Base-by-base conservation (phyloP, 2,113 vertebrate genomes). In the Polyodon spathula region DNA sequence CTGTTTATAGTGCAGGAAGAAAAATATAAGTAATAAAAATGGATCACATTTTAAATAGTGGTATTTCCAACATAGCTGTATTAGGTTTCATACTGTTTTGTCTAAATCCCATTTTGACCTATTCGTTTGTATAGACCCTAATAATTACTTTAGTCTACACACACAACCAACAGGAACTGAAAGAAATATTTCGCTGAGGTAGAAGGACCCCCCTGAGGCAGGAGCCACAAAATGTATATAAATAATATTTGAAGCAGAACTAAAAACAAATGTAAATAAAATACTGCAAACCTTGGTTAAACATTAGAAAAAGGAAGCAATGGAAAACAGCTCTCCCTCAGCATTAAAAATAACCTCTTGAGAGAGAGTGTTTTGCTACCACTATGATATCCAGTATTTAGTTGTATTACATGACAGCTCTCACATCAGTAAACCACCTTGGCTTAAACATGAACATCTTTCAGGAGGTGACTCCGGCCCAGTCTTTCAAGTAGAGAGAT, bases 401-500 rank as follows among this genome's bases (percentile, higher is more conserved):
- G 73, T 77, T 71, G 62, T 65, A 66, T 12, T 9, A 59, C 66
- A 53, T 76, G 75, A 70, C 62, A 50, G 65, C 40, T 51, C 43
- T 41, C 60, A 68, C 62, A 61, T 73, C 66, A 68, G 59, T 70
- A 68, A 72, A 69, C 66, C 70, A 61, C 73, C 67, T 73, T 62
- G 41, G 72, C 75, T 74, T 71, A 50, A 50, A 10, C 48, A 12
- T 50, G 1, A 12, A 14, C 14, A n/a, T 50, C 12, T 50, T n/a
- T 50, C 48, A 4, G 27, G 27, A 27, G 27, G 3, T 27, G 27
- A 27, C 27, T 27, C 27, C 27, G 27, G 27, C 27, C 27, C 27
- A 27, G 27, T 27, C 27, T 1, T 27, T 27, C 27, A 27, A 27
- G 27, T 27, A 27, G 2, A 27, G 2, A 27, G 27, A 27, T 27